Evolutionary conservation across 2,113 vertebrate genomes (phyloP).

Genomic region (Ciconia stormi): DNA sequence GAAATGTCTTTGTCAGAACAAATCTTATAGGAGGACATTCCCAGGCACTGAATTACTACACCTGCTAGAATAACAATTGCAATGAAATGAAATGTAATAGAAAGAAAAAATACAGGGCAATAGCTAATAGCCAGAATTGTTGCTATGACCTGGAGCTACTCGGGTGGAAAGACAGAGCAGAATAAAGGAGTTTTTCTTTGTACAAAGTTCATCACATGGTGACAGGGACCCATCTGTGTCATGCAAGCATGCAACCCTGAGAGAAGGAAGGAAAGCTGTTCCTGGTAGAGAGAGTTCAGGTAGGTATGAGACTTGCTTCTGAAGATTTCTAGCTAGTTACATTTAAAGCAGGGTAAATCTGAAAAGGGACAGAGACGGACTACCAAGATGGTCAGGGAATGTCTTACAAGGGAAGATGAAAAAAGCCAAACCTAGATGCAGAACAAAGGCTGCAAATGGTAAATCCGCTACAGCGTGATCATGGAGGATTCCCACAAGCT

Average conservation of each 20-base stretch:
- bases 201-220: background rate
- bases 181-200: background rate
- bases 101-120: background rate
- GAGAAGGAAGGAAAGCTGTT: background rate
- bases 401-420: background rate
- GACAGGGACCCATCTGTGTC: background rate
- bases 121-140: background rate
- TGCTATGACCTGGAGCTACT: background rate
- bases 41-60: background rate
- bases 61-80: background rate
- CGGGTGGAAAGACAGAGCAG: background rate
- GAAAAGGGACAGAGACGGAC: background rate
- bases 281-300: background rate
- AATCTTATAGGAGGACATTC: background rate
- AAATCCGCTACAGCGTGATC: background rate
- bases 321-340: background rate
- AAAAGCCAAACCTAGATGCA: background rate
- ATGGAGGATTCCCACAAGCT: background rate
- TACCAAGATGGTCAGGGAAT: background rate
- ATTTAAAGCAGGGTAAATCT: background rate
- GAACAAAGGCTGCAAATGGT: background rate
- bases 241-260: background rate
- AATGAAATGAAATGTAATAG: background rate
- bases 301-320: background rate
- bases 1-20: background rate